Conservation (phyloP, 2,888 invertebrate genomes). For the Ennomos erosarius region DNA sequence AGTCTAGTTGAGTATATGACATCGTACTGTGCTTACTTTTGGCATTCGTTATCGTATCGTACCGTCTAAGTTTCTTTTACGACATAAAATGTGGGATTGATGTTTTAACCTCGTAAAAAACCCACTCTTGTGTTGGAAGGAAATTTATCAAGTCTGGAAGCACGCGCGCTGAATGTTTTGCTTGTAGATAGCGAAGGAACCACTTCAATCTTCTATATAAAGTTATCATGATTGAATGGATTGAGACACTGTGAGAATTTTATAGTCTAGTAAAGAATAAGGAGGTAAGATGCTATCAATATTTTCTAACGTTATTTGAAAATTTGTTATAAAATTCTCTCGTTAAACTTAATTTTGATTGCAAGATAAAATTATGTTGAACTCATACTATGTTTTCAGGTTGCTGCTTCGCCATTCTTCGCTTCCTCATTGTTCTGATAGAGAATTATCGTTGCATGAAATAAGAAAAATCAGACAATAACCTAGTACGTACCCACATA, state of each 20-base stretch:
- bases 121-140: slow-evolving; percentile 21
- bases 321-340: too few species aligned
- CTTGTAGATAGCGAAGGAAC: slow-evolving; percentile 7
- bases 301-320: neutral
- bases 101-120: slow-evolving; percentile 30
- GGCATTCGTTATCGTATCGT: slow-evolving; percentile 7
- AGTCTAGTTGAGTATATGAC: too few species aligned
- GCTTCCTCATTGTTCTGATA: too few species aligned
- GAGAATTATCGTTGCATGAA: too few species aligned
- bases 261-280: slow-evolving; percentile 6
- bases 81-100: slow-evolving; percentile 31
- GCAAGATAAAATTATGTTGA: too few species aligned
- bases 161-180: slow-evolving; percentile 10
- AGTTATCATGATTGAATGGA: slow-evolving; percentile 27
- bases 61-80: slow-evolving; percentile 11
- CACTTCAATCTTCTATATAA: slow-evolving; percentile 17
- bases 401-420: too few species aligned
- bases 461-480: too few species aligned
- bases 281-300: neutral
- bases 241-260: slow-evolving; percentile 4
- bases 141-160: slow-evolving; percentile 29
- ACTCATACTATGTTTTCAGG: too few species aligned
- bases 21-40: too few species aligned
- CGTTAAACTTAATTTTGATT: too few species aligned
- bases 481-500: too few species aligned